Percentiles rank a stretch among this genome's conserved stretches.
phyloP scores from a whole-genome alignment of 1,140 invertebrate species.

The Hyles vespertilio region DNA sequence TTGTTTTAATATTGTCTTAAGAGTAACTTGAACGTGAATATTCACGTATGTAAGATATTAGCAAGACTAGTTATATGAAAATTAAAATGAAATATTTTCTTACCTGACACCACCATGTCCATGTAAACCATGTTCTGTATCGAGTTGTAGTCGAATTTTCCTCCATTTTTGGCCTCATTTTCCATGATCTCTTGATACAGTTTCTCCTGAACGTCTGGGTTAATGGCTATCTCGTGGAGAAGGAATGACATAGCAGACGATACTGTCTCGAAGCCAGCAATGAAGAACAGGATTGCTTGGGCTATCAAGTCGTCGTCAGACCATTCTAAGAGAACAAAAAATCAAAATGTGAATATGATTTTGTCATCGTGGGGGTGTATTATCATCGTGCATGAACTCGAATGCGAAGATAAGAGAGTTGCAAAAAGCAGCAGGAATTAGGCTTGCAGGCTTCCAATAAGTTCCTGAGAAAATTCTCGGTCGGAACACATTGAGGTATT shows the following conservation, averaged over 20 bases:
- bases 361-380: too few relatives aligned
- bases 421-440: too few relatives aligned
- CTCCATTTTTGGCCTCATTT: conserved; percentile 15
- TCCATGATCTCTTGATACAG: conserved; percentile 23
- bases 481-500: too few relatives aligned
- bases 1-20: too few relatives aligned
- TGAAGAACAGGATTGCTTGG: conserved; percentile 25
- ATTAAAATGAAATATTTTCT: neutral
- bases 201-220: conserved; percentile 77
- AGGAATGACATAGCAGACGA: conserved; percentile 73
- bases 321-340: conserved; percentile 6
- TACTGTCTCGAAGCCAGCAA: conserved; percentile 79
- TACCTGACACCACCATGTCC: conserved; percentile 38
- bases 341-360: too few relatives aligned
- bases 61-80: too few relatives aligned
- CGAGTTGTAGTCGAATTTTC: conserved; percentile 20
- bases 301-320: conserved; percentile 35
- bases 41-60: too few relatives aligned
- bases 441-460: too few relatives aligned
- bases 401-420: too few relatives aligned
- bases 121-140: conserved; percentile 24
- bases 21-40: too few relatives aligned
- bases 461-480: too few relatives aligned
- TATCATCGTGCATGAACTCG: too few relatives aligned
- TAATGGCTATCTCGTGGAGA: conserved; percentile 75